A percentile compares a stretch with the other conserved stretches of the same genome.
Conservation (phyloP, 2,888 invertebrate genomes). For the Drosophila putrida region DNA sequence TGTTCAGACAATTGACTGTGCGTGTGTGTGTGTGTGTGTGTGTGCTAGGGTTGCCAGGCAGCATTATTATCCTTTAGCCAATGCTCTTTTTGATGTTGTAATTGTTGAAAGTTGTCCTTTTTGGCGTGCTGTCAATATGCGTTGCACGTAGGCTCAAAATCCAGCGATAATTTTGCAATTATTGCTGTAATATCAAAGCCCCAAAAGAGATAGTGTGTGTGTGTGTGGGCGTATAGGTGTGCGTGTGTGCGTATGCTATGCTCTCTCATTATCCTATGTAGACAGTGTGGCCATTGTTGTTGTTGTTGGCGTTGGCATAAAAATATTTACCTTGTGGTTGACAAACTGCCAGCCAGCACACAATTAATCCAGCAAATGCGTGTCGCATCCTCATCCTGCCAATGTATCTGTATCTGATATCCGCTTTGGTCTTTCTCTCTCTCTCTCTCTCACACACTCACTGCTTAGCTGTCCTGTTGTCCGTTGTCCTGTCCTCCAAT, state of each 20-base stretch:
- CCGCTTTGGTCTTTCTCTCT: neutral
- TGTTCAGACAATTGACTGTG: neutral
- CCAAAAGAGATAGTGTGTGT: constrained; percentile 24
- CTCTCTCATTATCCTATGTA: constrained; percentile 50
- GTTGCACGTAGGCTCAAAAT: constrained; percentile 69
- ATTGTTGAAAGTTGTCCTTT: constrained; percentile 19
- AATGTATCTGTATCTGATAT: constrained; percentile 12
- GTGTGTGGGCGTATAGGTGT: constrained; percentile 3
- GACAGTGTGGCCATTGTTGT: constrained; percentile 44
- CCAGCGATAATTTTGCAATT: constrained; percentile 78
- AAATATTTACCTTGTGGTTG: constrained; percentile 83
- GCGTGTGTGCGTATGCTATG: constrained; percentile 12
- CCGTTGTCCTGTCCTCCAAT: constrained; percentile 13
- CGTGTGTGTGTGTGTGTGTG: constrained; percentile 1
- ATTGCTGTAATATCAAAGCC: constrained; percentile 75
- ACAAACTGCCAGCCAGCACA: constrained; percentile 79
- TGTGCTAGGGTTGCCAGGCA: neutral
- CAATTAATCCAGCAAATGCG: constrained; percentile 81
- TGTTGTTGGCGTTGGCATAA: constrained; percentile 43
- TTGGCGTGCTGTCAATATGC: constrained; percentile 54
- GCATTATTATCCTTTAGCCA: constrained; percentile 7
- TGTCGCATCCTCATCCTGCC: constrained; percentile 65
- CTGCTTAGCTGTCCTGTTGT: constrained; percentile 12
- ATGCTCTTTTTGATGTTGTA: constrained; percentile 18
- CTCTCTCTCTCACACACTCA: constrained; percentile 1